These are phyloP conservation scores for Drosophila borealis DNA, from an alignment of 2,888 invertebrate species.

Conservation along the genomic window DNA sequence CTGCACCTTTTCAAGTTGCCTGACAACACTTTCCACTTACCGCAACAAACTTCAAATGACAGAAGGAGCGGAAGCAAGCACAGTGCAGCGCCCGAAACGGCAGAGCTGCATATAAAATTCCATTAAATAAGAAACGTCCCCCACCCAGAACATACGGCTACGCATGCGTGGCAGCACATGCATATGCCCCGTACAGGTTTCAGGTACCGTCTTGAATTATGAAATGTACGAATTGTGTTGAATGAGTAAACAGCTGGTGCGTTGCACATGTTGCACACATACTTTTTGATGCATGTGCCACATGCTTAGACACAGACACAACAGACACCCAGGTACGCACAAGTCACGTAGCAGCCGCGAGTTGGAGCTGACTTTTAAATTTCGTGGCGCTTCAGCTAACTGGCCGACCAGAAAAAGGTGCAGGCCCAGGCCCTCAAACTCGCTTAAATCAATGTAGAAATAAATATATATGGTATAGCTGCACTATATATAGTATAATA, in stretches of 20 bases:
- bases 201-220: constrained; percentile 54
- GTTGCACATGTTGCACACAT: constrained; percentile 40
- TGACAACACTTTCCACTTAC: constrained; percentile 71
- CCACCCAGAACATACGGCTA: too few relatives aligned
- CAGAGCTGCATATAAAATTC: constrained; percentile 45
- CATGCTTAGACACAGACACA: constrained; percentile 5
- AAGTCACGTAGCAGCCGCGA: constrained; percentile 62
- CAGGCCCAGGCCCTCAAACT: not conserved
- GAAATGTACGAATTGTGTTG: constrained; percentile 75
- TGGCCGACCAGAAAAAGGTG: constrained; percentile 18
- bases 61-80: constrained; percentile 13
- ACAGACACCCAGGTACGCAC: constrained; percentile 28
- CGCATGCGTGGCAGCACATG: constrained; percentile 65
- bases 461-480: not conserved
- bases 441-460: not conserved
- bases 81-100: constrained; percentile 19
- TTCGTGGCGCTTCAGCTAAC: constrained; percentile 39
- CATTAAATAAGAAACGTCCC: constrained; percentile 44
- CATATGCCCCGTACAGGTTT: constrained; percentile 20
- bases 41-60: constrained; percentile 40
- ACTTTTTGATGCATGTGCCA: constrained; percentile 39
- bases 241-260: constrained; percentile 75
- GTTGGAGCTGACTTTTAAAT: constrained; percentile 51
- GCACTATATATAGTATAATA: too few relatives aligned
- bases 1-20: constrained; percentile 31